Evolutionary conservation across 2,888 invertebrate genomes (phyloP).

Genomic region (Hypolimnas misippus): DNA sequence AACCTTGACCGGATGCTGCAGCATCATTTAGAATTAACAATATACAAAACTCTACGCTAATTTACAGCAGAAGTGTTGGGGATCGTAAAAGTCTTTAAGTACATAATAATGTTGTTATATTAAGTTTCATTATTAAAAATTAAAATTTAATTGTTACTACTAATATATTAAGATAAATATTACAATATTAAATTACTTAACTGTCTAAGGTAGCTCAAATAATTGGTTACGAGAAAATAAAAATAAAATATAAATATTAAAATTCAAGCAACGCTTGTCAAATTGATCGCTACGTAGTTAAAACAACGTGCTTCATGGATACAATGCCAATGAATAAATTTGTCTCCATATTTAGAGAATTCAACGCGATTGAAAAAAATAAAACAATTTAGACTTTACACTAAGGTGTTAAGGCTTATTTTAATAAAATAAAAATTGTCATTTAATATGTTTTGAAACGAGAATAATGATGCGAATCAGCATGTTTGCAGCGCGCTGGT

Average conservation of each 20-base stretch:
- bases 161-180: too few species aligned
- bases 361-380: slow-evolving; percentile 37
- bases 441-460: slow-evolving; percentile 49
- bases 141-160: too few species aligned
- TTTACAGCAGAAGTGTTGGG: too few species aligned
- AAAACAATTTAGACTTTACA: slow-evolving; percentile 45
- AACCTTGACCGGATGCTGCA: too few species aligned
- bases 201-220: background rate
- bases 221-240: background rate
- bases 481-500: slow-evolving; percentile 73
- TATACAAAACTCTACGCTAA: too few species aligned
- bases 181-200: too few species aligned
- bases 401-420: slow-evolving; percentile 38
- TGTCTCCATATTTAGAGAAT: slow-evolving; percentile 38
- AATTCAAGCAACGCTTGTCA: slow-evolving; percentile 70
- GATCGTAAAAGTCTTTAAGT: too few species aligned
- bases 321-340: slow-evolving; percentile 73
- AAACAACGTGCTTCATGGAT: slow-evolving; percentile 70
- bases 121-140: too few species aligned
- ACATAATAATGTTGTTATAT: too few species aligned
- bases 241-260: slow-evolving; percentile 39
- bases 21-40: too few species aligned
- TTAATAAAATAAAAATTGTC: slow-evolving; percentile 32
- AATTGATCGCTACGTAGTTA: slow-evolving; percentile 75
- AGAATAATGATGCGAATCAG: slow-evolving; percentile 73